phyloP scores from a whole-genome alignment of 2,797 vertebrate species.

The Chelmon rostratus region DNA sequence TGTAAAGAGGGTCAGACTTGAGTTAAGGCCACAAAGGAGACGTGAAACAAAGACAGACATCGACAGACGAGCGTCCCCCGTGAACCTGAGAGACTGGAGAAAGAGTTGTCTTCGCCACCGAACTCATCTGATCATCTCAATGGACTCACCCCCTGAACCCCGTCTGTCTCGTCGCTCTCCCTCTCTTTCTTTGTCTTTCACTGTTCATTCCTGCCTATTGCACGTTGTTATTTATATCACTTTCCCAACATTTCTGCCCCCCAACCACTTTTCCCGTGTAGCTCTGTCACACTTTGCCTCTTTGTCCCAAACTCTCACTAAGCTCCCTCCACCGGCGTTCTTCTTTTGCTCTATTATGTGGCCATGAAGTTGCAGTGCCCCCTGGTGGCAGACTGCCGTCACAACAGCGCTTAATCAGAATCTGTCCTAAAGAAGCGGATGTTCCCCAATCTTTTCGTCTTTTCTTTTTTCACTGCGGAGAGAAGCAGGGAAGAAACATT shows the following conservation, averaged over 20 bases:
- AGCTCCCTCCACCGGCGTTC: slow-evolving; percentile 6
- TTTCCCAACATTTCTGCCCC: slow-evolving; percentile 29
- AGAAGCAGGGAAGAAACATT: not conserved
- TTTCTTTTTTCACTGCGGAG: not conserved
- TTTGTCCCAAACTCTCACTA: slow-evolving; percentile 55
- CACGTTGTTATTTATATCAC: slow-evolving; percentile 6
- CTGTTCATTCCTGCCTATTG: not conserved
- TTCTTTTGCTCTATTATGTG: not conserved
- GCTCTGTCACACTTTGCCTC: slow-evolving; percentile 53
- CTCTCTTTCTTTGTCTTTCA: not conserved
- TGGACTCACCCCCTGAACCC: slow-evolving; percentile 3
- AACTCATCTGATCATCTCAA: slow-evolving; percentile 16
- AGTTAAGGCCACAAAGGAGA: not conserved
- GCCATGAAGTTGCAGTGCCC: slow-evolving; percentile 80
- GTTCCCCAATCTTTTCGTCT: not conserved
- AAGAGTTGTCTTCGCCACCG: slow-evolving; percentile 12
- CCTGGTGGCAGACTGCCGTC: slow-evolving; percentile 58
- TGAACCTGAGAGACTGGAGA: not conserved
- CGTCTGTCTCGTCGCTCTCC: not conserved
- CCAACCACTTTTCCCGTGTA: slow-evolving; percentile 23
- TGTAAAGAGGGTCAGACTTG: not conserved
- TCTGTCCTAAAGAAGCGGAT: not conserved
- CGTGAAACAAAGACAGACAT: not conserved
- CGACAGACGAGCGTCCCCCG: not conserved
- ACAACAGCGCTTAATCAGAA: slow-evolving; percentile 18